phyloP scores from a whole-genome alignment of 2,113 vertebrate genomes.

The Bubalus kerabau region DNA sequence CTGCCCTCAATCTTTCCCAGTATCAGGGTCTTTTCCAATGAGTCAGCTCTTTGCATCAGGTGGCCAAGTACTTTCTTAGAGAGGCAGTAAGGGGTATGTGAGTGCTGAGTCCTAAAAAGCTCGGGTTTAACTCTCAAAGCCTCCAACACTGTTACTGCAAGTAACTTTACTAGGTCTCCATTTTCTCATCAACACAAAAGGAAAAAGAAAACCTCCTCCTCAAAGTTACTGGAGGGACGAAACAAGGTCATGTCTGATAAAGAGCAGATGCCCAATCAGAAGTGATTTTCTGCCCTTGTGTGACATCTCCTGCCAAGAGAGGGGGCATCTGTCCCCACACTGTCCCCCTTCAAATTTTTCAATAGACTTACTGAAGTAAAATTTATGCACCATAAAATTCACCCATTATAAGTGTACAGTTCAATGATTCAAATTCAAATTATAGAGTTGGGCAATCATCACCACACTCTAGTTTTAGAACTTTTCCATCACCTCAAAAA shows the following conservation, averaged over 20 bases:
- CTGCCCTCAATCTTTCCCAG: background rate
- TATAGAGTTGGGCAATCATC: background rate
- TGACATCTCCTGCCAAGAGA: background rate
- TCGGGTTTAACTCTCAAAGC: background rate
- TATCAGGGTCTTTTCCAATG: background rate
- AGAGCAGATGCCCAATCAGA: background rate
- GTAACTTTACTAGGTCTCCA: background rate
- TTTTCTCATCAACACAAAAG: background rate
- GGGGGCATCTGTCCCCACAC: background rate
- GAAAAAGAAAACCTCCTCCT: background rate
- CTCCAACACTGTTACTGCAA: accelerated
- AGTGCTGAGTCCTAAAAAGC: background rate
- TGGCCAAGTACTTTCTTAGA: background rate
- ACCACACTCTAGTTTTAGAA: background rate
- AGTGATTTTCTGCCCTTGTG: background rate
- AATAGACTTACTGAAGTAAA: background rate
- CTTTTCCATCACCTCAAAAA: background rate
- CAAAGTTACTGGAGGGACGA: background rate
- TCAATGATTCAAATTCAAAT: conserved; percentile 1
- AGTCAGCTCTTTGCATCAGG: background rate
- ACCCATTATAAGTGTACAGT: background rate
- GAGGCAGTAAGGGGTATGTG: background rate
- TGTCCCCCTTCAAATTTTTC: background rate
- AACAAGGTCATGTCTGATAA: background rate
- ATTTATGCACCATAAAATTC: background rate